Percentiles rank a stretch among this genome's conserved stretches.
These are phyloP conservation scores for Trissolcus japonicus DNA, from an alignment of 2,888 invertebrate species.

Conservation along the genomic window DNA sequence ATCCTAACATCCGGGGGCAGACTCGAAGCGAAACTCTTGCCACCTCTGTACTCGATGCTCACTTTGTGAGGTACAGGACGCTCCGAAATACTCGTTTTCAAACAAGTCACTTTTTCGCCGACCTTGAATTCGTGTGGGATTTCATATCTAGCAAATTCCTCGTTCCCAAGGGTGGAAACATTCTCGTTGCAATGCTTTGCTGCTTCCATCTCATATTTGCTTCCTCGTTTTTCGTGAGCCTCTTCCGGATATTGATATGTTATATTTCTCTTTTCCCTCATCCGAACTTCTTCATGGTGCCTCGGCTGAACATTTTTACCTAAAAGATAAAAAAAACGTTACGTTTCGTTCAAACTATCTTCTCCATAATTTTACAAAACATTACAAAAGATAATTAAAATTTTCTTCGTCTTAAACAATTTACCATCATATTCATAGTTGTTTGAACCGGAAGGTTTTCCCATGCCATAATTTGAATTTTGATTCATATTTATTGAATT, in stretches of 20 bases:
- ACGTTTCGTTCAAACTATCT: no score
- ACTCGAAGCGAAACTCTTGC: conserved; percentile 72
- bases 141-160: conserved; percentile 66
- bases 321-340: conserved; percentile 5
- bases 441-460: conserved; percentile 67
- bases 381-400: no score
- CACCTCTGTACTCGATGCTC: conserved; percentile 75
- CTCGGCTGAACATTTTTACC: conserved; percentile 26
- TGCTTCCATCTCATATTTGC: conserved; percentile 68
- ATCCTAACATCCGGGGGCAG: conserved; percentile 75
- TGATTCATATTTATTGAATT: conserved; percentile 73
- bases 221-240: conserved; percentile 66
- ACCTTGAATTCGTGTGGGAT: conserved; percentile 76
- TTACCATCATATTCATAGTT: conserved; percentile 68
- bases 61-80: conserved; percentile 76
- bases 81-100: conserved; percentile 73
- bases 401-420: no score
- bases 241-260: conserved; percentile 68
- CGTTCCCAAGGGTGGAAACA: conserved; percentile 42
- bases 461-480: conserved; percentile 68
- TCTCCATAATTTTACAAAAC: no score
- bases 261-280: conserved; percentile 62
- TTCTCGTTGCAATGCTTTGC: conserved; percentile 25
- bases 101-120: conserved; percentile 76
- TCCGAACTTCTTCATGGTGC: conserved; percentile 48